These are phyloP conservation scores for Delichon dasypus DNA, from an alignment of 2,797 vertebrate species.

Conservation along the genomic window DNA sequence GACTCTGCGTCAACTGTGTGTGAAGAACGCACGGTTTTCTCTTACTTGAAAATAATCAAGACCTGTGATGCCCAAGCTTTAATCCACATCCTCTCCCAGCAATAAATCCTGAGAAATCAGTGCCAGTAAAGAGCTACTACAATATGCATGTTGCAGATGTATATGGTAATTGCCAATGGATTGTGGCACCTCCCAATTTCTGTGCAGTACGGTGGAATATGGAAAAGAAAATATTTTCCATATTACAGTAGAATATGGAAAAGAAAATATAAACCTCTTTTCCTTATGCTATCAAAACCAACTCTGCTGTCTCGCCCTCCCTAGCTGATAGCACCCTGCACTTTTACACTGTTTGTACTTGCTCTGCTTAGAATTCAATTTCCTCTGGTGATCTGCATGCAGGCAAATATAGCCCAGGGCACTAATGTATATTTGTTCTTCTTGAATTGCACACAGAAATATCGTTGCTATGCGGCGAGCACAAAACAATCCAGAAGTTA, in stretches of 20 bases:
- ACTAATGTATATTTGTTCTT: slow-evolving; percentile 64
- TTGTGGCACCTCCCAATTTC: neutral
- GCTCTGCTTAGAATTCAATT: slow-evolving; percentile 65
- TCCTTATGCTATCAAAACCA: neutral
- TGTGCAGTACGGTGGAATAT: neutral
- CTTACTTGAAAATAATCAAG: neutral
- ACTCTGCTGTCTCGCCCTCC: neutral
- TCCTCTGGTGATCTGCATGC: slow-evolving; percentile 59
- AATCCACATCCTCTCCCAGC: neutral
- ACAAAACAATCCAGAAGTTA: slow-evolving; percentile 76
- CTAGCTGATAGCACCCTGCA: slow-evolving; percentile 12
- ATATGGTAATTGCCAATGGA: neutral
- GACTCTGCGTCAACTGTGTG: neutral
- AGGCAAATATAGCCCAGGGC: slow-evolving; percentile 60
- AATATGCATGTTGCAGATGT: neutral
- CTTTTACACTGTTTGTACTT: slow-evolving; percentile 60
- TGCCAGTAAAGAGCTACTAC: neutral
- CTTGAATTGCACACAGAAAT: slow-evolving; percentile 69
- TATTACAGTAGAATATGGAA: too few relatives aligned
- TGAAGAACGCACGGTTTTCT: neutral
- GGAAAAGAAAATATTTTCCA: neutral
- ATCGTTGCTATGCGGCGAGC: slow-evolving; percentile 69
- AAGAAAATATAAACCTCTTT: neutral
- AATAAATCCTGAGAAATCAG: neutral
- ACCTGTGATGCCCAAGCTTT: neutral